Base-by-base conservation (phyloP, 2,797 vertebrate genomes). In the Podarcis siculus region DNA sequence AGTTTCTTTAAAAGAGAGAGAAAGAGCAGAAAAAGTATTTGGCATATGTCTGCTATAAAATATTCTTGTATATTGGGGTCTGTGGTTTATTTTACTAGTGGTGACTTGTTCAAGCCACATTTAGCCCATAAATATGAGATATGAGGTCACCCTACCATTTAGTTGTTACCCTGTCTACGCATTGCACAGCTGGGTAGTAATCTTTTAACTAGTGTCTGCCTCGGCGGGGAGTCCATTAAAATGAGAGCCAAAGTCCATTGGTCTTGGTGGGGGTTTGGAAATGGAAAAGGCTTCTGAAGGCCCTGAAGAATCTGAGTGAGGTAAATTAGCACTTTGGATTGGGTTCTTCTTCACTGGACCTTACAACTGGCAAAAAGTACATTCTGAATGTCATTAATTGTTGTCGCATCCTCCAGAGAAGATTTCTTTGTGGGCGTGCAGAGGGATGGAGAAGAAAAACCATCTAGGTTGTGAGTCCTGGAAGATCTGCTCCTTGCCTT, bases 71-170 rank as follows among this genome's bases (percentile, higher is more conserved):
- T 87, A 82, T 90, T 66, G 21, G 73, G 90, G 89, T 82, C 91
- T 94, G 94, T 92, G 95, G 93, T 95, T 95, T 94, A 91, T 95
- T 95, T 95, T 94, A 93, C 92, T 90, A 86, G 81, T 92, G 93
- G 92, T 95, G 93, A 94, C 94, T 95, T 77, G 90, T 85, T 92
- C 85, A 95, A 94, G 92, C 82, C 90, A 76, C 89, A 86, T 93
- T 96, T 85, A 93, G 90, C 87, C 93, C 92, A 90, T 94, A 95
- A 95, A 93, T 87, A 88, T 75, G 92, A 96, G 92, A 91, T 94
- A 86, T 87, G 93, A 96, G 93, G 90, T 95, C 91, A 92, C 93
- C 71, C 39, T 5, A 8, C 37, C 83, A 32, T 76, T 79, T n/a
- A 92, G 94, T 89, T 91, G 85, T 94, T 92, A 72, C 82, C 83